A percentile compares a stretch with the other conserved stretches of the same genome.
Evolutionary conservation across 2,888 invertebrate genomes (phyloP).

Genomic region (Phorcus lineatus): DNA sequence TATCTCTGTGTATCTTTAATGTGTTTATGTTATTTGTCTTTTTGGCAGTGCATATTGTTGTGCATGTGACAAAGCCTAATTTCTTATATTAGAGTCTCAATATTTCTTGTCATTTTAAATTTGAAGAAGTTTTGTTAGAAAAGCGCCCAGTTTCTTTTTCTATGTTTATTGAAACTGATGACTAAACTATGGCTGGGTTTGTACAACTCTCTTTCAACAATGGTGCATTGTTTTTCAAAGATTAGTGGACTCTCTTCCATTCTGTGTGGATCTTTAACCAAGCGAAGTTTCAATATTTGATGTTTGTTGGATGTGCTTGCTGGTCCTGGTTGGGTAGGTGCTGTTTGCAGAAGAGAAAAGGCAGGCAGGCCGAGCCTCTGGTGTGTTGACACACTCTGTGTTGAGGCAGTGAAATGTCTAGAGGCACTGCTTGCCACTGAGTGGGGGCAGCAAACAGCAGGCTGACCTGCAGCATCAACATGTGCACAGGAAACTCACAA

Average conservation of each 20-base stretch:
- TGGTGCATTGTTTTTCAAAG: slow-evolving; percentile 5
- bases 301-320: not conserved
- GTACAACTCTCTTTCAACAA: not conserved
- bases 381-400: too few species aligned
- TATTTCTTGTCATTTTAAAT: too few species aligned
- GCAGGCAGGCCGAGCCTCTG: too few species aligned
- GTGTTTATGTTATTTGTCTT: too few species aligned
- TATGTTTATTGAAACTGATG: not conserved
- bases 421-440: not conserved
- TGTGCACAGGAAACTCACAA: too few species aligned
- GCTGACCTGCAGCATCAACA: too few species aligned
- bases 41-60: too few species aligned
- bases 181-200: not conserved
- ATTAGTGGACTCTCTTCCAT: not conserved
- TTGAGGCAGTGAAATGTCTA: not conserved
- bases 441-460: not conserved
- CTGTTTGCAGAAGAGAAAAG: not conserved
- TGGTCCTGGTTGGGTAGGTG: not conserved
- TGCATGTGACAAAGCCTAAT: not conserved
- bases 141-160: not conserved
- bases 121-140: not conserved
- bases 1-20: too few species aligned
- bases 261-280: not conserved
- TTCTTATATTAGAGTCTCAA: too few species aligned
- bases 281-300: not conserved